A percentile compares a stretch with the other conserved stretches of the same genome.
Conservation (phyloP, 2,888 invertebrate genomes). For the Torymus auratus region DNA sequence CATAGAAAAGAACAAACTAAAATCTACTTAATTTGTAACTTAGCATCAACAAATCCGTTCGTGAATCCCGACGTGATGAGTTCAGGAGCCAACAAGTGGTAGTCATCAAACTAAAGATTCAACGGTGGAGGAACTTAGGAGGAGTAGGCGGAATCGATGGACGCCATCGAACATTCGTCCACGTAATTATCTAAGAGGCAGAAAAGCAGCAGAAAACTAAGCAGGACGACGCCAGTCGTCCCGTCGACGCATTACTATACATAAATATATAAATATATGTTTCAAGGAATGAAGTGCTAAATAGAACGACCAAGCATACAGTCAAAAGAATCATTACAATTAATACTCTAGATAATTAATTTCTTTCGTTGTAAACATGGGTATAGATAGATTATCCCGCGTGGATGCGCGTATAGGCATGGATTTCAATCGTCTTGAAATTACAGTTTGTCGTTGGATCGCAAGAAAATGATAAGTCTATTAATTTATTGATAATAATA, state of each 20-base stretch:
- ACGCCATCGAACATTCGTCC: slow-evolving; percentile 51
- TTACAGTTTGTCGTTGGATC: slow-evolving; percentile 37
- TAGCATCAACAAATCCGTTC: slow-evolving; percentile 73
- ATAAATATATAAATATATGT: slow-evolving; percentile 4
- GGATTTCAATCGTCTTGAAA: not conserved
- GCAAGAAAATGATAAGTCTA: slow-evolving; percentile 15
- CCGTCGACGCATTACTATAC: slow-evolving; percentile 9
- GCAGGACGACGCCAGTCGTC: not conserved
- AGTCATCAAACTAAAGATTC: slow-evolving; percentile 63
- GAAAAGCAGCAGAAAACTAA: not conserved
- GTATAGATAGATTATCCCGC: not conserved
- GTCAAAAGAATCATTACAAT: slow-evolving; percentile 23
- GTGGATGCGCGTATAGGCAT: not conserved
- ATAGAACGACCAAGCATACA: slow-evolving; percentile 39
- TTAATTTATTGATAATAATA: slow-evolving; percentile 38
- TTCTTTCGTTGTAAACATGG: slow-evolving; percentile 16
- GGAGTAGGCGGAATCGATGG: slow-evolving; percentile 33
- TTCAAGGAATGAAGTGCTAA: slow-evolving; percentile 31
- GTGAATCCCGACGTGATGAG: slow-evolving; percentile 66
- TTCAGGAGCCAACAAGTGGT: slow-evolving; percentile 71
- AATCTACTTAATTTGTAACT: slow-evolving; percentile 36
- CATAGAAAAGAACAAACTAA: not conserved
- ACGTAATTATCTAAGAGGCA: slow-evolving; percentile 30
- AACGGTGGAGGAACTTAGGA: slow-evolving; percentile 43
- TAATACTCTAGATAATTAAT: slow-evolving; percentile 10